A percentile compares a stretch with the other conserved stretches of the same genome.
Evolutionary conservation across 2,888 invertebrate species (phyloP).

Genomic region (Pollenia angustigena): DNA sequence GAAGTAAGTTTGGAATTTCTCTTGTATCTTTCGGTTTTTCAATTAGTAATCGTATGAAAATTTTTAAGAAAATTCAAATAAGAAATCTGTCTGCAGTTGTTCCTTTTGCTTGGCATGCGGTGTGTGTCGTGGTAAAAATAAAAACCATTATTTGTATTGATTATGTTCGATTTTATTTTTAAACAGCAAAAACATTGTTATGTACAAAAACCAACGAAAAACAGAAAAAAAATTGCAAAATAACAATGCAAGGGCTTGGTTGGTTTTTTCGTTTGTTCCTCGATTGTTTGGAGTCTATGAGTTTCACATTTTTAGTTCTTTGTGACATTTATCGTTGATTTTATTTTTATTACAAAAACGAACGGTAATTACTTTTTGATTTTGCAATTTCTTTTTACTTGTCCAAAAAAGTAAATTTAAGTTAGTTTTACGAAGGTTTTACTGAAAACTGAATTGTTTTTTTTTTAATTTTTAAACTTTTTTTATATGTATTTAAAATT

Average conservation of each 20-base stretch:
- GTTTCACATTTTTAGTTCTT: conserved; percentile 50
- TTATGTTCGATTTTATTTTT: conserved; percentile 67
- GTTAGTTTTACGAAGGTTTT: conserved; percentile 15
- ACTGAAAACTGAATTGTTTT: conserved; percentile 2
- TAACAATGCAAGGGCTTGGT: conserved; percentile 21
- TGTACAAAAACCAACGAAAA: conserved; percentile 1
- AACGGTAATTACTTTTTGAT: conserved; percentile 59
- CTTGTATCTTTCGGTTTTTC: conserved; percentile 35
- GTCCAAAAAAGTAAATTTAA: neutral
- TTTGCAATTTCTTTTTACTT: conserved; percentile 14
- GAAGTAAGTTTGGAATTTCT: conserved; percentile 56
- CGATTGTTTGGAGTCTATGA: neutral
- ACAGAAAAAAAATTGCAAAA: conserved; percentile 27
- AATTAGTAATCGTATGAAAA: conserved; percentile 45
- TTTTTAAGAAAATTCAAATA: conserved; percentile 24
- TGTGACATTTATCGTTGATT: conserved; percentile 66
- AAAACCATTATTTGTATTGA: conserved; percentile 58
- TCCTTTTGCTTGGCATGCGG: conserved; percentile 60
- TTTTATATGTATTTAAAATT: neutral
- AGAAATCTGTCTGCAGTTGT: conserved; percentile 24
- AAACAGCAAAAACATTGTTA: conserved; percentile 40
- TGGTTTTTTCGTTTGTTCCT: neutral
- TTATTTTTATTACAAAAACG: conserved; percentile 41
- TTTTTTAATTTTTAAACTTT: neutral
- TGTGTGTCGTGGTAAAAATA: conserved; percentile 31